Percentiles rank a stretch among this genome's conserved stretches.
Evolutionary conservation across 2,888 invertebrate genomes (phyloP).

Genomic region (Camptogramma bilineatum): DNA sequence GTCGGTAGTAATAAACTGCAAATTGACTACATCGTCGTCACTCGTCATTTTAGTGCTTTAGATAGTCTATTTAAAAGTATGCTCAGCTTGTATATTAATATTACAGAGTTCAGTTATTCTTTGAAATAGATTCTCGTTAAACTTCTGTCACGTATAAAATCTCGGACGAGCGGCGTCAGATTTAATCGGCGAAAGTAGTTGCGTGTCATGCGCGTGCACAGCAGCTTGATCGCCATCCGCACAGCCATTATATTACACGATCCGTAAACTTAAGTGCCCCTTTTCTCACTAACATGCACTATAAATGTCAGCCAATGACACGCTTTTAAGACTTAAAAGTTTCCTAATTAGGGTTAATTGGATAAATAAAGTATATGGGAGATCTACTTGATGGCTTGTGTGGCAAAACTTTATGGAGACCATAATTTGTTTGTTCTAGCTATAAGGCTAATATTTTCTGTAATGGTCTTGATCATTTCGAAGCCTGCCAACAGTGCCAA

Average conservation of each 20-base stretch:
- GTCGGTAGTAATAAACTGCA: not conserved
- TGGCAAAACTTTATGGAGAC: conserved; percentile 12
- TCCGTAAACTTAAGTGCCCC: conserved; percentile 47
- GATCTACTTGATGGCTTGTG: conserved; percentile 4
- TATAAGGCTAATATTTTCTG: conserved; percentile 21
- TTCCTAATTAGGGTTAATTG: conserved; percentile 43
- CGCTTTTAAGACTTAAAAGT: conserved; percentile 40
- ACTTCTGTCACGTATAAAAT: conserved; percentile 68
- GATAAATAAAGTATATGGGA: conserved; percentile 14
- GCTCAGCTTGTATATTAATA: not conserved
- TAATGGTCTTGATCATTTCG: conserved; percentile 31
- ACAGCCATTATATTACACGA: conserved; percentile 49
- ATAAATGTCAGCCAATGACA: conserved; percentile 52
- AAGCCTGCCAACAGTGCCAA: conserved; percentile 21
- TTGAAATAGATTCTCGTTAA: conserved; percentile 61
- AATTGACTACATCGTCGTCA: not conserved
- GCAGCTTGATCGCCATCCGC: conserved; percentile 61
- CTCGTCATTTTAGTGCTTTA: not conserved
- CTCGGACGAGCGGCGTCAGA: conserved; percentile 58
- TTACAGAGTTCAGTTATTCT: conserved; percentile 46
- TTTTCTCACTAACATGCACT: conserved; percentile 52
- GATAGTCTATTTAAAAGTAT: not conserved
- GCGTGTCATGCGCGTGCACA: conserved; percentile 71
- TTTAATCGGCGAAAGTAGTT: conserved; percentile 82
- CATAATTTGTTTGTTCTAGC: conserved; percentile 1